Conservation (phyloP, 2,113 vertebrate genomes). For the Hippocampus barbouri region DNA sequence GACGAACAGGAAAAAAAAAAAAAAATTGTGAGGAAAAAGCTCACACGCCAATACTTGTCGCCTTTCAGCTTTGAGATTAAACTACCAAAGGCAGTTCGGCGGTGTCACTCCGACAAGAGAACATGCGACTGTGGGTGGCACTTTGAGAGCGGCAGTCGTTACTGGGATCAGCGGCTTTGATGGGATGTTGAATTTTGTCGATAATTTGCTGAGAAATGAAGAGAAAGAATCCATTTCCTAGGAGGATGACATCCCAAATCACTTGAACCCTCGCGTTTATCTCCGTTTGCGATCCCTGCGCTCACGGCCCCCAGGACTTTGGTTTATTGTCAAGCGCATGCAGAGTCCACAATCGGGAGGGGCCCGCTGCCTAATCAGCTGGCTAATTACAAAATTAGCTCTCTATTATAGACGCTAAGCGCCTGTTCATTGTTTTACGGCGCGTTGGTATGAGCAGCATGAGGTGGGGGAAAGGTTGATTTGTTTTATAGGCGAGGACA, state of each 20-base stretch:
- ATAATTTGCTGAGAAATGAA: background rate
- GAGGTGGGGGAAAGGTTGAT: constrained; percentile 51
- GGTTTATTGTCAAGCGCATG: constrained; percentile 52
- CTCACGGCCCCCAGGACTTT: constrained; percentile 52
- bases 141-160: constrained; percentile 77
- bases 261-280: background rate
- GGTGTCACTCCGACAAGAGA: constrained; percentile 13
- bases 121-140: constrained; percentile 63
- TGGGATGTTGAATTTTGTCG: background rate
- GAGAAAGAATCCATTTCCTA: background rate
- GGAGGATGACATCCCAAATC: background rate
- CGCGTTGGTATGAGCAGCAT: constrained; percentile 26
- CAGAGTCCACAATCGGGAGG: constrained; percentile 51
- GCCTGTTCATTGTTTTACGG: constrained; percentile 66
- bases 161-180: constrained; percentile 27
- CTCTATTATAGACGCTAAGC: constrained; percentile 62
- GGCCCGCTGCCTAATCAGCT: constrained; percentile 52
- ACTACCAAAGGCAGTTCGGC: constrained; percentile 15
- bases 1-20: background rate
- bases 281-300: background rate
- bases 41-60: background rate
- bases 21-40: background rate
- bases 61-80: background rate
- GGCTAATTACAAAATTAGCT: constrained; percentile 71
- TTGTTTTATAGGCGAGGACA: background rate